phyloP scores from a whole-genome alignment of 1,140 invertebrate species.

The Nilaparvata lugens region DNA sequence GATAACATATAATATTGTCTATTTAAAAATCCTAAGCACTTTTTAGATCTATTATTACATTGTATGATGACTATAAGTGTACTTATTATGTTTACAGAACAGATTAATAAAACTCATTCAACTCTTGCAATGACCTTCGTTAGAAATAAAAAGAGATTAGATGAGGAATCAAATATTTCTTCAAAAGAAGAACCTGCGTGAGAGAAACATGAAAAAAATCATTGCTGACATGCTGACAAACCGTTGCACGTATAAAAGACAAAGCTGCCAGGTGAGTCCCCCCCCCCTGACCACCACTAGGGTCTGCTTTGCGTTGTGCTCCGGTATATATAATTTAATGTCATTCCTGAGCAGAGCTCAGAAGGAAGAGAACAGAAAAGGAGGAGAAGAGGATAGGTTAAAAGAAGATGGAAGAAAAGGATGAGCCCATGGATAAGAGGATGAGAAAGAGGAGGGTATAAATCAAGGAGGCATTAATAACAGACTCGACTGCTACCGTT shows the following conservation, averaged over 20 bases:
- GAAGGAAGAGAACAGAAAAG: neutral
- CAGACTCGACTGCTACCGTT: neutral
- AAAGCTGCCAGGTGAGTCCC: neutral
- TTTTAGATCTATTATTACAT: too few relatives aligned
- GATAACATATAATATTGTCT: too few relatives aligned
- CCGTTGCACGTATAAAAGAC: neutral
- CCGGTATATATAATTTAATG: slow-evolving; percentile 2
- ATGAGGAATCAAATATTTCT: too few relatives aligned
- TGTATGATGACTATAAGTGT: too few relatives aligned
- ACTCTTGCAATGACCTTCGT: too few relatives aligned
- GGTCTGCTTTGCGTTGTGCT: too few relatives aligned
- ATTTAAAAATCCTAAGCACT: too few relatives aligned
- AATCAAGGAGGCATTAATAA: slow-evolving; percentile 6
- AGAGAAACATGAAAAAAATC: neutral
- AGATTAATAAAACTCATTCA: too few relatives aligned
- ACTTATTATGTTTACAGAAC: too few relatives aligned
- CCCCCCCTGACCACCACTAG: neutral
- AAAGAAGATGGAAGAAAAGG: neutral
- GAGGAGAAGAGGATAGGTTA: neutral
- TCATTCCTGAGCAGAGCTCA: neutral
- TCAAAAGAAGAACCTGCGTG: neutral
- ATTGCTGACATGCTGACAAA: neutral
- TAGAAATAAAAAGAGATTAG: too few relatives aligned
- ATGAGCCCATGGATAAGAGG: neutral
- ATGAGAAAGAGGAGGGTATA: neutral